Evolutionary conservation across 2,113 vertebrate species (phyloP), one percentile per base, ranked within the genome.

Genomic region (Psittacara wagleri): DNA sequence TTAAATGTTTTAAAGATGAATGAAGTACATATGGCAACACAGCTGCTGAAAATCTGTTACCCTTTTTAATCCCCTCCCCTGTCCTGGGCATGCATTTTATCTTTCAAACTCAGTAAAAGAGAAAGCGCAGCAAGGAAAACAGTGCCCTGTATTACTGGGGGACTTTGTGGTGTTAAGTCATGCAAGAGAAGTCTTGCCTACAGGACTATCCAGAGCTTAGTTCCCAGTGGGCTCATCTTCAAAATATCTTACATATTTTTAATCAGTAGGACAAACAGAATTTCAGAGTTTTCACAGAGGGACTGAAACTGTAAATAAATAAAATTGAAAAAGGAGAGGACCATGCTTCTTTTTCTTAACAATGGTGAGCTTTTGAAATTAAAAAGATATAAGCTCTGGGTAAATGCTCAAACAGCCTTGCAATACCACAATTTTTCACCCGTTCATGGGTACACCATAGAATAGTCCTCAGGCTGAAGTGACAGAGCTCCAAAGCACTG

Each of bases 31-130:
- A 94, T 95, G 96, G 91, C 72, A 89, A 94, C 86, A 86, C 95
- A 96, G 76, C 76, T 96, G 92, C 59, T 91, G 89, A 83, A 95
- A 97, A 97, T 83, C 91, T 97, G 92, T 88, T 93, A 59, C 85
- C 61, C 55, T 95, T 94, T 96, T 93, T 89, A 94, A 94, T 96
- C 91, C 94, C 81, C 63, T 91, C 88, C 86, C 7, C 1, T 79
- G 66, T 93, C 77, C 77, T 92, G 35, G 17, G 37, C 55, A 62
- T 54, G 31, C 13, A 68, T 95, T 90, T 87, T 66, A 83, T 94
- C 80, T 63, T 90, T 96, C 64, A 55, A 86, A 81, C 31, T 66
- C 35, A 83, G 55, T 55, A 77, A 84, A 83, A 91, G 37, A 41
- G 33, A 70, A 92, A 81, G 20, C 4, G 1, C 37, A 76, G 44